These are phyloP conservation scores for Platerodrilus igneus DNA, from an alignment of 2,888 invertebrate species.

Conservation along the genomic window DNA sequence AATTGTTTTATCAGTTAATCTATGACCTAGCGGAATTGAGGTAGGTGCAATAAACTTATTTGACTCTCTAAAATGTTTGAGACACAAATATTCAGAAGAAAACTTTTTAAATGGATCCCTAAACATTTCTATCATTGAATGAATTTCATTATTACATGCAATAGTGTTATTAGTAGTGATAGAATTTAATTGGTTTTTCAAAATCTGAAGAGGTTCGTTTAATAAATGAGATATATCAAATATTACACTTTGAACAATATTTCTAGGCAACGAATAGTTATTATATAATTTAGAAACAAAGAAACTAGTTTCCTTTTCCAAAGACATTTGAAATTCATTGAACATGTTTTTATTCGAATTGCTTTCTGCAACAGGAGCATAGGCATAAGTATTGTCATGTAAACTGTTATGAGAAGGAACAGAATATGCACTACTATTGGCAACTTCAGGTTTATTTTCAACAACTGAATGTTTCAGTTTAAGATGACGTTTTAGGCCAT, in stretches of 20 bases:
- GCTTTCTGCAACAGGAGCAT: not conserved
- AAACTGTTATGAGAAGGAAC: too few relatives aligned
- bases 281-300: conserved; percentile 6
- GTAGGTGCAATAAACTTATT: not conserved
- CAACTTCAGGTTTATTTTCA: too few relatives aligned
- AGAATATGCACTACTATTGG: too few relatives aligned
- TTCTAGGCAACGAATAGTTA: not conserved
- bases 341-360: conserved; percentile 1
- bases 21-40: not conserved
- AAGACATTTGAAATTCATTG: not conserved
- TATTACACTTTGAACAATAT: not conserved
- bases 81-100: not conserved
- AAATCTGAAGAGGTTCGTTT: not conserved
- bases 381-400: too few relatives aligned
- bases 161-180: not conserved
- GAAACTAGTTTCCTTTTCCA: not conserved
- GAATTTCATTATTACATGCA: not conserved
- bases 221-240: not conserved
- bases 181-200: not conserved
- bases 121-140: not conserved
- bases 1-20: not conserved
- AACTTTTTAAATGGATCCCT: not conserved
- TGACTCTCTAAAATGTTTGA: conserved; percentile 1
- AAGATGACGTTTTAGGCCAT: too few relatives aligned
- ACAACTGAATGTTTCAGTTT: too few relatives aligned